Percentiles rank a stretch among this genome's conserved stretches.
Conservation (phyloP, 1,140 invertebrate species). For the Drosophila triauraria region DNA sequence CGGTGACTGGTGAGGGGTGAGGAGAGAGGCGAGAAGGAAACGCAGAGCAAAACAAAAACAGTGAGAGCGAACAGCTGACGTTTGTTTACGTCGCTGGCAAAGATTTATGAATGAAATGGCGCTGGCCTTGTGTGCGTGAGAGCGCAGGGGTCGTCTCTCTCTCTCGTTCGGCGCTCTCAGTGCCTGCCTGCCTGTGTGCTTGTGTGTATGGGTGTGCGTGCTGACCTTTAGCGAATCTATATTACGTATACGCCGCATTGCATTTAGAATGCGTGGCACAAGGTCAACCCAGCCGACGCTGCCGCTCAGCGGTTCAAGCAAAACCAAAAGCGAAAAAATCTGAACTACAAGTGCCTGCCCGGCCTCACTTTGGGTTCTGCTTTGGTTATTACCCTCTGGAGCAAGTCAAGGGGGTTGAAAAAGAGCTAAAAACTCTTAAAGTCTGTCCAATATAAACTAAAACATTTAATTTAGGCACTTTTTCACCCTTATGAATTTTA, state of each 20-base stretch:
- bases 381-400: slow-evolving; percentile 11
- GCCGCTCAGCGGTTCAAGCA: slow-evolving; percentile 38
- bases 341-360: slow-evolving; percentile 18
- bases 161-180: slow-evolving; percentile 10
- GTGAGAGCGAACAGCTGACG: slow-evolving; percentile 66
- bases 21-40: slow-evolving; percentile 6
- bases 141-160: slow-evolving; percentile 30
- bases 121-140: slow-evolving; percentile 51
- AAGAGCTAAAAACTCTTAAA: neutral
- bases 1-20: slow-evolving; percentile 42
- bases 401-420: neutral
- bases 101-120: slow-evolving; percentile 75
- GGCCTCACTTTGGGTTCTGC: slow-evolving; percentile 5
- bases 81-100: slow-evolving; percentile 68
- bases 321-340: slow-evolving; percentile 46
- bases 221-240: slow-evolving; percentile 79
- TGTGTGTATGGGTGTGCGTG: slow-evolving; percentile 59
- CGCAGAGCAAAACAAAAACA: slow-evolving; percentile 35
- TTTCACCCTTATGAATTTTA: neutral
- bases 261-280: slow-evolving; percentile 80
- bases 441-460: neutral
- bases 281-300: slow-evolving; percentile 65
- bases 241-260: slow-evolving; percentile 70
- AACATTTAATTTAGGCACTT: neutral
- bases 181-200: neutral